Percentiles rank a stretch among this genome's conserved stretches.
These are phyloP conservation scores for Lucifuga dentata DNA, from an alignment of 2,113 vertebrate genomes.

Conservation along the genomic window DNA sequence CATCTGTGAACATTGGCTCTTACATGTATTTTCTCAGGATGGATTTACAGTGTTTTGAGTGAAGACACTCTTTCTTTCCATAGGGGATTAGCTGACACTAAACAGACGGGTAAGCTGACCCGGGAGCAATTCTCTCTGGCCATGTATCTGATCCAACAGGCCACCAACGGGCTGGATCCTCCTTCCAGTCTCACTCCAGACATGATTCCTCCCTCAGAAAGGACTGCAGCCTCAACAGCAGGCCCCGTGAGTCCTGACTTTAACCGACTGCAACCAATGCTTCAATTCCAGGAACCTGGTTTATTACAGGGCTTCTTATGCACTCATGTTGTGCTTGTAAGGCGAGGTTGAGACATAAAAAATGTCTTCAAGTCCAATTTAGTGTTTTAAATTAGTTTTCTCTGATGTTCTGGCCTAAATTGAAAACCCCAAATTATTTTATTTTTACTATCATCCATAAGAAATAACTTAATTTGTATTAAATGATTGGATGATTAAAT, in stretches of 20 bases:
- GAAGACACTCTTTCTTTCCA: not conserved
- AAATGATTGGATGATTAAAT: too few species aligned
- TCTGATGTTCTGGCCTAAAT: too few species aligned
- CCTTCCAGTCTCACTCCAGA: constrained; percentile 90
- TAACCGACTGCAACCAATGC: not conserved
- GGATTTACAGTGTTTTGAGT: too few species aligned
- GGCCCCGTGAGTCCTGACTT: constrained; percentile 82
- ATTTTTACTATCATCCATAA: too few species aligned
- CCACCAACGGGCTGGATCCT: constrained; percentile 92
- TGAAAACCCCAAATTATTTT: too few species aligned
- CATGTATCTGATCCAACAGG: constrained; percentile 95
- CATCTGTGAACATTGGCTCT: too few species aligned
- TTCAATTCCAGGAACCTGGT: not conserved
- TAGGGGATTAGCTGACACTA: constrained; percentile 96
- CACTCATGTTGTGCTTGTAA: too few species aligned
- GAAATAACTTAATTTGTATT: too few species aligned
- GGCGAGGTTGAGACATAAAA: too few species aligned
- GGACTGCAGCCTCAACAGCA: constrained; percentile 70
- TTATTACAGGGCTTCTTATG: not conserved
- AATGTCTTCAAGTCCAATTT: too few species aligned
- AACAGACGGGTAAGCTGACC: constrained; percentile 91
- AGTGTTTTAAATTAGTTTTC: too few species aligned
- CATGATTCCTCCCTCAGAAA: constrained; percentile 95
- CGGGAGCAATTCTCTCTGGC: constrained; percentile 97
- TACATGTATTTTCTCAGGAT: too few species aligned